Base-by-base conservation (phyloP, 2,797 vertebrate genomes). In the Apodemus agrarius region DNA sequence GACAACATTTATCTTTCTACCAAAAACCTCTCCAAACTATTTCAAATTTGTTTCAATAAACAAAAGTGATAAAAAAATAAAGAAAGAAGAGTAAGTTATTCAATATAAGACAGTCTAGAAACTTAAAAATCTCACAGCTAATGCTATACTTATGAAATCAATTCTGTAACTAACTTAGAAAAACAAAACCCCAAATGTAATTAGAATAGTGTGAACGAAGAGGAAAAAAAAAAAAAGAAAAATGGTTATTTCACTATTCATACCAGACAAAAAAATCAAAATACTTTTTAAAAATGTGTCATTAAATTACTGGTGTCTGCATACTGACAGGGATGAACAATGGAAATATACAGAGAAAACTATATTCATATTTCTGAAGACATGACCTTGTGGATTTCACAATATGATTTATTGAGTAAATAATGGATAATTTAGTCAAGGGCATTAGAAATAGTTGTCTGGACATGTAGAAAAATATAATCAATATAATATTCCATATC, bases 61-160 rank as follows among this genome's bases (percentile, higher is more conserved):
- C 54, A 24, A 83, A 79, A 11, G 59, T 49, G 63, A 52, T 24
- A 67, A 85, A 85, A 85, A 49, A 52, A 72, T 81, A 34, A 22
- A 94, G 91, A 79, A 75, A 34, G 19, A 54, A 92, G 80, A 78
- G 65, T 65, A 12, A 57, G 43, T 59, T 40, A 46, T 7, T 75
- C 40, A 69, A 49, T 40, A 86, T 81, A 87, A 94, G 91, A 79
- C 31, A 87, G 22, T 88, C 69, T 91, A 24, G 59, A 91, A 72
- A 82, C 57, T 22, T 89, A 65, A 91, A 87, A 69, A 52, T 37
- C 34, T 72, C 76, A n/a, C 57, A 40, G 26, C 12, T 31, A 26
- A 40, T 43, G 17, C 29, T 57, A 61, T 12, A 80, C 3, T 74
- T 91, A 31, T 43, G 13, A 79, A 89, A 89, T 16, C 9, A 26